Conservation (phyloP, 1,140 invertebrate species). For the Saccostrea glomerata region DNA sequence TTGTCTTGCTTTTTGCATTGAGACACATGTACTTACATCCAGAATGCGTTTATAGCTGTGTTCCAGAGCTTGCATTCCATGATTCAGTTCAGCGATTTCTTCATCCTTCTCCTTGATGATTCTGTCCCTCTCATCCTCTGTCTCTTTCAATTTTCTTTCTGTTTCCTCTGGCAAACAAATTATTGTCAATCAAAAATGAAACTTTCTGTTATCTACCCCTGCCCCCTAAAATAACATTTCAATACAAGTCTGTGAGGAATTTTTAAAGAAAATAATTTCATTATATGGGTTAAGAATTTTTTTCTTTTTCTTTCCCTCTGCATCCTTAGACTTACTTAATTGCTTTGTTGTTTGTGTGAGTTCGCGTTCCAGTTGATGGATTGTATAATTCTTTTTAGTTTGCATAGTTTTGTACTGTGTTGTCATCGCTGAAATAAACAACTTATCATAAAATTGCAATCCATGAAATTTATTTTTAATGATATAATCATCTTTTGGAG, state of each 20-base stretch:
- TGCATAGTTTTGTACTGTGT: conserved; percentile 77
- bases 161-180: conserved; percentile 51
- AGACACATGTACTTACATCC: conserved; percentile 58
- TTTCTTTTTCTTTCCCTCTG: not conserved
- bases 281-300: too few species aligned
- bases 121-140: conserved; percentile 64
- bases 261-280: too few species aligned
- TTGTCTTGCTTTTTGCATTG: too few species aligned
- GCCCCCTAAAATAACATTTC: too few species aligned
- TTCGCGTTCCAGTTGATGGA: conserved; percentile 72
- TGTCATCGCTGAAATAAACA: conserved; percentile 68
- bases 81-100: conserved; percentile 63
- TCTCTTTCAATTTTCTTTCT: conserved; percentile 66
- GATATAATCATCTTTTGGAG: too few species aligned
- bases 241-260: too few species aligned
- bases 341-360: conserved; percentile 60
- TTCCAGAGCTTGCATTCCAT: conserved; percentile 67
- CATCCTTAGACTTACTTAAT: conserved; percentile 61
- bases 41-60: conserved; percentile 68
- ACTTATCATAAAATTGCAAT: too few species aligned
- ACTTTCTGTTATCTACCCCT: too few species aligned
- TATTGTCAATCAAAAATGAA: too few species aligned
- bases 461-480: too few species aligned
- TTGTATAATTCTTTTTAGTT: conserved; percentile 68
- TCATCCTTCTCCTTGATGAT: conserved; percentile 67